Base-by-base conservation (phyloP, 2,888 invertebrate species). In the Drosophila acutilabella region DNA sequence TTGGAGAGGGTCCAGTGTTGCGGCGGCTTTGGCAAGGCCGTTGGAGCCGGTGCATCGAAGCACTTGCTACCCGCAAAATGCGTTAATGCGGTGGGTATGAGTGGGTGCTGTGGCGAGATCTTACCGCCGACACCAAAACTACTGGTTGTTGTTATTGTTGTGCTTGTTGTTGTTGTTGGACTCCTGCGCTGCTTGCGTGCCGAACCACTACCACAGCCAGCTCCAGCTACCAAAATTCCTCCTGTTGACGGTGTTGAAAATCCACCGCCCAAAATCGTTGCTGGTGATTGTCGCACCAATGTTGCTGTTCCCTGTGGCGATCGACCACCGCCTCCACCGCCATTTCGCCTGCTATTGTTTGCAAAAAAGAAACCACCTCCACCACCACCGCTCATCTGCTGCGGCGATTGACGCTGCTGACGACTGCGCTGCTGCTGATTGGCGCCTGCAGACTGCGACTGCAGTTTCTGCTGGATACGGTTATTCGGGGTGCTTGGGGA, bases 31-130 rank as follows among this genome's bases (percentile, higher is more conserved):
- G 97, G 97, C 89, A 97, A 93, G 74, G 95, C 95, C 82, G 95
- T 94, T 47, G 97, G 96, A 64, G 96, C 94, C 54, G 97, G 97
- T 60, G 97, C 95, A 81, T 96, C 96, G 89, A 96, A 96, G 93
- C 96, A 97, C 92, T 96, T 96, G 91, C 96, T 95, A 90, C 95
- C 96, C 76, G 96, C 96, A 91, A 92, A 93, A 89, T 92, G 92
- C 83, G 92, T 91, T 74, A 92, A 86, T 78, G 91, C 92, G 88
- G 91, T 91, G 90, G 92, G 91, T 89, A 92, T 85, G 71, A 91
- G 85, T 78, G 81, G 80, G 54, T 90, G 85, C 71, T 91, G 91
- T 64, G 92, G 91, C 79, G 90, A 83, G 64, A 89, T 88, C 40
- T 89, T 90, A 44, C 87, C 86, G 60, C 88, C 80, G 45, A 62